phyloP scores from a whole-genome alignment of 2,888 invertebrate genomes.

The Caenorhabditis wallacei region DNA sequence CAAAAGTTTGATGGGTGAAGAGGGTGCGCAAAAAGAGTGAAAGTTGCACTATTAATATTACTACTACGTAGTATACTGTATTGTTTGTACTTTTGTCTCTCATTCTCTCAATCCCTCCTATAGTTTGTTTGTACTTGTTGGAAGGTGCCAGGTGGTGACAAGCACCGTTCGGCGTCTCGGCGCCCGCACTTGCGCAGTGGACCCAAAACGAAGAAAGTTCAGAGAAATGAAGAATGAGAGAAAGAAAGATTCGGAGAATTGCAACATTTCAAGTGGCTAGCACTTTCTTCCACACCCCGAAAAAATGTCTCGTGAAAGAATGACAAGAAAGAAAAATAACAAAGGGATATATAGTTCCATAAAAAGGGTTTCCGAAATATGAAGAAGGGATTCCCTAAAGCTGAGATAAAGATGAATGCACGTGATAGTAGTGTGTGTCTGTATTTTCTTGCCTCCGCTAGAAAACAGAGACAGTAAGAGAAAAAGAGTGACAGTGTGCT shows the following conservation, averaged over 20 bases:
- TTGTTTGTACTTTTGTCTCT: constrained; percentile 56
- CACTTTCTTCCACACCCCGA: constrained; percentile 49
- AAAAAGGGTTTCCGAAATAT: constrained; percentile 4
- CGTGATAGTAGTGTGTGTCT: constrained; percentile 50
- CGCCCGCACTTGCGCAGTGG: constrained; percentile 48
- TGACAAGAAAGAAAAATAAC: constrained; percentile 5
- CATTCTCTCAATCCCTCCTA: constrained; percentile 44
- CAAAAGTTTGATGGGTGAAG: constrained; percentile 18
- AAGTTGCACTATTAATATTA: constrained; percentile 51
- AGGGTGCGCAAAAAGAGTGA: constrained; percentile 30
- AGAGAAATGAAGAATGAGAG: constrained; percentile 38
- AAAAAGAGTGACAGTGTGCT: constrained; percentile 51
- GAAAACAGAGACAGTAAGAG: constrained; percentile 21
- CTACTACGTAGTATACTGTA: constrained; percentile 50
- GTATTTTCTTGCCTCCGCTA: constrained; percentile 30
- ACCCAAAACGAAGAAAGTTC: constrained; percentile 40
- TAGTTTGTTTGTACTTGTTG: constrained; percentile 64
- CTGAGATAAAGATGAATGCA: constrained; percentile 16
- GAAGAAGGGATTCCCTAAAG: constrained; percentile 53
- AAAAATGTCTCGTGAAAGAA: constrained; percentile 42
- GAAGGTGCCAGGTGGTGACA: constrained; percentile 64
- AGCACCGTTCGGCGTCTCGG: constrained; percentile 61
- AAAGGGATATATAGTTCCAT: constrained; percentile 12
- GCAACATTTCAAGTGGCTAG: constrained; percentile 64
- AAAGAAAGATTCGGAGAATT: constrained; percentile 56